Base-by-base conservation (phyloP, 2,888 invertebrate species). In the Pherbina coryleti region DNA sequence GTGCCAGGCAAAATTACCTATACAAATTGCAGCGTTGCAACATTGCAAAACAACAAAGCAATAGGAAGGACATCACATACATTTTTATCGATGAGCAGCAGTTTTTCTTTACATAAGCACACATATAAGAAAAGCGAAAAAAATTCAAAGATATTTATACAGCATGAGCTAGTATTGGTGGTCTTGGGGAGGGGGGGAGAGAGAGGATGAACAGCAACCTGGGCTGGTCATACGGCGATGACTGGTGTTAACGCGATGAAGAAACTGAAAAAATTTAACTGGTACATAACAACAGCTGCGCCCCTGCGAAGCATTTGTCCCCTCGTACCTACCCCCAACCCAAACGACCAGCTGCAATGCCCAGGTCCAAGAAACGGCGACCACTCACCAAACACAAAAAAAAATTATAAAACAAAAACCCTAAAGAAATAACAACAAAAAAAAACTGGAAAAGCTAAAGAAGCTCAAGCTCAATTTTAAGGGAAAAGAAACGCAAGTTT, bases 401-500 rank as follows among this genome's bases (percentile, higher is more conserved):
- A 19, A 57, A 70, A 51, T 22, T 9, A 22, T 25, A 55, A 14
- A 37, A 69, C 69, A 60, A 71, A 53, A 71, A 72, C 60, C 31
- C 22, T 1, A 51, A 55, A 71, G 44, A 55, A 57, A 28, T 34
- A 19, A 25, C 57, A 25, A 37, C 37, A 37, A 44, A 5, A 64
- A 74, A 62, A 75, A 67, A 55, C 60, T 37, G 72, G 19, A 72
- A 69, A 28, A 67, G 67, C 74, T 31, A 70, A 57, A 60, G 62
- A 75, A 70, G 34, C 69, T 57, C 37, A 44, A 51, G 62, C 25
- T n/a, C 44, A 49, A 75, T 75, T 66, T 44, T 44, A 14, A 67
- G 25, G 66, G 77, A 72, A 66, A 73, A 73, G 72, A 72, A 73
- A 67, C 77, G 71, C 66, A 77, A 77, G 72, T 57, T 77, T 66